Percentiles rank a stretch among this genome's conserved stretches.
Conservation (phyloP, 1,140 invertebrate genomes). For the Drosophila watanabei region DNA sequence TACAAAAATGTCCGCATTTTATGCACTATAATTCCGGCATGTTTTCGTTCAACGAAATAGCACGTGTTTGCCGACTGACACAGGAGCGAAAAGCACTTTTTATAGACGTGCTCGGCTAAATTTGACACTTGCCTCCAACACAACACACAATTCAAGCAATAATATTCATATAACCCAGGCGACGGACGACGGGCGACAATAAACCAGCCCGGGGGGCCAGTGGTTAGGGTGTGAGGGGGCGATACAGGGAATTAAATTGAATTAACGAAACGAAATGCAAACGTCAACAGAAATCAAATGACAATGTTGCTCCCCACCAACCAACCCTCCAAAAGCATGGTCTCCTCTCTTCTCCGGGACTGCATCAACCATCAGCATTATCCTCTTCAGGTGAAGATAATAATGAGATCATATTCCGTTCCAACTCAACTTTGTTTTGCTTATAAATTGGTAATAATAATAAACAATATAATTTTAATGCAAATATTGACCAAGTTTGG, state of each 20-base stretch:
- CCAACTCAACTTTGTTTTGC: background rate
- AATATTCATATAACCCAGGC: conserved; percentile 41
- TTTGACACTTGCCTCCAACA: conserved; percentile 67
- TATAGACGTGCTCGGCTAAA: conserved; percentile 72
- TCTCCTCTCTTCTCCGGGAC: background rate
- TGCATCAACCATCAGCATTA: conserved; percentile 17
- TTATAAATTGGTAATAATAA: background rate
- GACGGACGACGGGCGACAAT: conserved; percentile 11
- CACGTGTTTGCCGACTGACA: conserved; percentile 50
- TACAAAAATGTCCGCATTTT: conserved; percentile 6
- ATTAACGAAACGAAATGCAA: conserved; percentile 78
- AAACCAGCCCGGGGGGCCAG: background rate
- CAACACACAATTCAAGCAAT: conserved; percentile 34
- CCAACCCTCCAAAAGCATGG: conserved; percentile 8
- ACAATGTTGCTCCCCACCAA: conserved; percentile 49
- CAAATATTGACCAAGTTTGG: conserved; percentile 16
- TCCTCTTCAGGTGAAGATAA: conserved; percentile 49
- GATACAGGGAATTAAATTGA: conserved; percentile 70
- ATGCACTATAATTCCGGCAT: conserved; percentile 19
- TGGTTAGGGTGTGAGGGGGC: conserved; percentile 9
- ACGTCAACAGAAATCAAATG: conserved; percentile 79
- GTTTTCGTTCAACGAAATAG: conserved; percentile 32
- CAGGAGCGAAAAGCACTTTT: conserved; percentile 38
- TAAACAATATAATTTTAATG: conserved; percentile 5
- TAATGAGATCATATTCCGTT: background rate